Conservation (phyloP, 2,797 vertebrate genomes). For the Schizopygopsis pylzovi region DNA sequence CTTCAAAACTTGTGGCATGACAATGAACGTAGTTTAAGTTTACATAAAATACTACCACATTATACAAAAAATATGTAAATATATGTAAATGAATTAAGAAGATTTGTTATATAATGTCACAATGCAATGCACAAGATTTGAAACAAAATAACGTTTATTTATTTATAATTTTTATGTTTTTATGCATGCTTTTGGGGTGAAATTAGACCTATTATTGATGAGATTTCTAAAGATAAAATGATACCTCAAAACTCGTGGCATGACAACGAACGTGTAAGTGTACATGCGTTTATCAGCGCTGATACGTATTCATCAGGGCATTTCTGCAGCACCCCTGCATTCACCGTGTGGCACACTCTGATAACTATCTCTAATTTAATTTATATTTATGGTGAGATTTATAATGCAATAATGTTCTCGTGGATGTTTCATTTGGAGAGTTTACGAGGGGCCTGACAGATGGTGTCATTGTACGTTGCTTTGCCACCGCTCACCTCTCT, state of each 20-base stretch:
- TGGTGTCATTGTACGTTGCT: slow-evolving; percentile 60
- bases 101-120: not conserved
- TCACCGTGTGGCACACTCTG: slow-evolving; percentile 39
- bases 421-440: slow-evolving; percentile 61
- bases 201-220: not conserved
- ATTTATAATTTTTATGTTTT: not conserved
- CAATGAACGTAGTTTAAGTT: not conserved
- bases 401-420: slow-evolving; percentile 58
- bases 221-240: slow-evolving; percentile 40
- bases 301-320: slow-evolving; percentile 37
- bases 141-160: not conserved
- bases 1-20: not conserved
- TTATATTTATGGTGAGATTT: slow-evolving; percentile 61
- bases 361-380: slow-evolving; percentile 60
- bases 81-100: not conserved
- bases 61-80: not conserved
- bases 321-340: slow-evolving; percentile 34
- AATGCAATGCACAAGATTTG: not conserved
- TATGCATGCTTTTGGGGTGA: not conserved
- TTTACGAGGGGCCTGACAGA: slow-evolving; percentile 60
- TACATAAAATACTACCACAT: not conserved
- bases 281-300: slow-evolving; percentile 36
- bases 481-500: slow-evolving; percentile 50
- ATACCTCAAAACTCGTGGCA: not conserved
- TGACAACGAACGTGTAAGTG: not conserved